Evolutionary conservation across 2,888 invertebrate species (phyloP).

Genomic region (Dioctria linearis): DNA sequence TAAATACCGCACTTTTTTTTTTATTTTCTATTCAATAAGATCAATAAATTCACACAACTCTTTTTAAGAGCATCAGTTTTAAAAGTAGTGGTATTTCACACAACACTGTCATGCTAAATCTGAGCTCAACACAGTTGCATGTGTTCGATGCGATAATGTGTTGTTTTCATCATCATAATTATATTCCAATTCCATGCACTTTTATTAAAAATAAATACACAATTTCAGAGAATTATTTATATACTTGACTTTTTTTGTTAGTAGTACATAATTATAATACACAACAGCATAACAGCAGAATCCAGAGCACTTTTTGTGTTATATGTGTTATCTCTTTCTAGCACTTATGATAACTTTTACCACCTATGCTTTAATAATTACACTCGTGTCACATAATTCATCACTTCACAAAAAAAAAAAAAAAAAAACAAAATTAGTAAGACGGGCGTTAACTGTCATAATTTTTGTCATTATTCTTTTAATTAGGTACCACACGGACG

Average conservation of each 20-base stretch:
- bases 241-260: conserved; percentile 13
- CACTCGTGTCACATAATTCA: not conserved
- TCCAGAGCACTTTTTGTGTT: not conserved
- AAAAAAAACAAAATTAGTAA: not conserved
- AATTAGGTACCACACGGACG: not conserved
- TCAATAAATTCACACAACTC: not conserved
- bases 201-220: not conserved
- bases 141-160: conserved; percentile 23
- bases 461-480: conserved; percentile 12
- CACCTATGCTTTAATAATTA: not conserved
- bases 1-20: not conserved
- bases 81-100: not conserved
- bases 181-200: conserved; percentile 16
- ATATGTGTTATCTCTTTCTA: conserved; percentile 8
- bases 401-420: conserved; percentile 1
- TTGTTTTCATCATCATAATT: conserved; percentile 9
- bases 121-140: conserved; percentile 1
- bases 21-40: not conserved
- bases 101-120: conserved; percentile 1
- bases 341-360: conserved; percentile 1
- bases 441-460: conserved; percentile 45
- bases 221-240: not conserved
- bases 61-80: not conserved
- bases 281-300: conserved; percentile 13
- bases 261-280: not conserved